Evolutionary conservation across 2,888 invertebrate species (phyloP).

Genomic region (Nasonovia ribisnigri): DNA sequence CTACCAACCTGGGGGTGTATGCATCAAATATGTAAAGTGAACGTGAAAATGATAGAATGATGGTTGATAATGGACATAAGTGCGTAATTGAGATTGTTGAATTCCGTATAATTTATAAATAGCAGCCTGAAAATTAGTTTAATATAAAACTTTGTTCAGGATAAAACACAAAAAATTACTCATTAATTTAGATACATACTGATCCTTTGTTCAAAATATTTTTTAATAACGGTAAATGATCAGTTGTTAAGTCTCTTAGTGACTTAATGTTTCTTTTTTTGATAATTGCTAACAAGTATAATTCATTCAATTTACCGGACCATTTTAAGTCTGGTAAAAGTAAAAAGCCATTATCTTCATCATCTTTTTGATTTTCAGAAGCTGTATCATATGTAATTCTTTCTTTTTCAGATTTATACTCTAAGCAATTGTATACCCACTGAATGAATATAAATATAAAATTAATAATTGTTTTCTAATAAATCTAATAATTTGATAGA

Average conservation of each 20-base stretch:
- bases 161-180: background rate
- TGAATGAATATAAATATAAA: constrained; percentile 72
- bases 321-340: constrained; percentile 96
- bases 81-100: constrained; percentile 78
- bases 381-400: constrained; percentile 78
- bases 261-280: constrained; percentile 83
- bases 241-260: constrained; percentile 83
- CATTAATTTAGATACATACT: constrained; percentile 72
- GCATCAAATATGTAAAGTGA: constrained; percentile 86
- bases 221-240: constrained; percentile 85
- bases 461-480: background rate
- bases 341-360: constrained; percentile 86
- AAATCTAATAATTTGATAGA: background rate
- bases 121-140: constrained; percentile 73
- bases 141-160: background rate
- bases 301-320: constrained; percentile 83
- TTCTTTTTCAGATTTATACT: constrained; percentile 90
- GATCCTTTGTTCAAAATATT: constrained; percentile 83
- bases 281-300: constrained; percentile 88
- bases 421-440: constrained; percentile 98
- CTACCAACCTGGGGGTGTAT: constrained; percentile 79
- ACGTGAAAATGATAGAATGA: constrained; percentile 97
- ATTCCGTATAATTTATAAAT: constrained; percentile 85
- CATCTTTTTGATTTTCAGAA: constrained; percentile 76
- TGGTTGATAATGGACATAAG: constrained; percentile 95